Evolutionary conservation across 92 coral and sea anemone genomes (phyloP).

Genomic region (Porites evermanni): DNA sequence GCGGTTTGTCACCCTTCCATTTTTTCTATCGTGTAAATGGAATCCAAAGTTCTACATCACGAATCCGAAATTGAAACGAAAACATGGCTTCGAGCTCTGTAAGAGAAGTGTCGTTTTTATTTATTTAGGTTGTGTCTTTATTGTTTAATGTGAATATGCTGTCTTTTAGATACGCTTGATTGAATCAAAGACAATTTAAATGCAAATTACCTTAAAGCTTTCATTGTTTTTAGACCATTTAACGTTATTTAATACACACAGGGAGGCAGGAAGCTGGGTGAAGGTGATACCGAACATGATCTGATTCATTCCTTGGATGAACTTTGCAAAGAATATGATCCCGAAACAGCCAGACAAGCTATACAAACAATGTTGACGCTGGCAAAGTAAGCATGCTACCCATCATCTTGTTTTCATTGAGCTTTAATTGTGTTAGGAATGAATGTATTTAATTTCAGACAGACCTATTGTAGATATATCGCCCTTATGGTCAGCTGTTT

Average conservation of each 20-base stretch:
- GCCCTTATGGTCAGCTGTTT: neutral
- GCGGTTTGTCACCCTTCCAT: neutral
- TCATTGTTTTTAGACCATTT: no score
- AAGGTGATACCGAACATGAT: slow-evolving; percentile 67
- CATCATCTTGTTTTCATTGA: neutral
- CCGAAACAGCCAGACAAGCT: slow-evolving; percentile 65
- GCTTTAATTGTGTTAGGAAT: neutral
- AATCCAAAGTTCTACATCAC: neutral
- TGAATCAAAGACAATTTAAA: neutral
- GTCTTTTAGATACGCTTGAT: neutral
- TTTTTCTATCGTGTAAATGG: neutral
- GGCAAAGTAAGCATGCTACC: slow-evolving; percentile 59
- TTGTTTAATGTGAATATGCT: neutral
- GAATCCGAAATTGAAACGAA: neutral
- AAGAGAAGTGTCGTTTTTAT: slow-evolving; percentile 10
- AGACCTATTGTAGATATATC: no score
- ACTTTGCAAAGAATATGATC: slow-evolving; percentile 62
- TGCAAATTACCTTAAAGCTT: no score
- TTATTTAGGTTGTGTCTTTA: neutral
- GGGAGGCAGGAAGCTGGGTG: slow-evolving; percentile 49
- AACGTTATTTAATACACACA: neutral
- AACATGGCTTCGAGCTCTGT: slow-evolving; percentile 68
- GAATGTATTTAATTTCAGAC: neutral
- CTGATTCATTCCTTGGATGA: slow-evolving; percentile 52
- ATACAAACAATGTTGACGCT: slow-evolving; percentile 74